These are phyloP conservation scores for Scylla paramamosain DNA, from an alignment of 1,140 invertebrate species.

Conservation along the genomic window DNA sequence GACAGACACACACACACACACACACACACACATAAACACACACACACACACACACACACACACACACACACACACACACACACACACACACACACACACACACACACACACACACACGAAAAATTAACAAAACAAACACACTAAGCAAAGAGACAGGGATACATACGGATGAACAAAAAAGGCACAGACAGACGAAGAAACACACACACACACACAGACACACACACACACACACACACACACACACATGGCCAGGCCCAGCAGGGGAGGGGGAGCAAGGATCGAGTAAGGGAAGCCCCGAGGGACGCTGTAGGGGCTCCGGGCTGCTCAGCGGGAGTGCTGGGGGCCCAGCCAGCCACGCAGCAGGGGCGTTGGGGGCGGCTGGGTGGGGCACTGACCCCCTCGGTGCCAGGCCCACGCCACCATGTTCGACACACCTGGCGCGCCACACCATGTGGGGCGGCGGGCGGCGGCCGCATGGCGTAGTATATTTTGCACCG, in stretches of 20 bases:
- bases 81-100: too few relatives aligned
- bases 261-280: background rate
- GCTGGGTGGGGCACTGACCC: conserved; percentile 62
- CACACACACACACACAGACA: conserved; percentile 27
- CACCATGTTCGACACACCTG: conserved; percentile 57
- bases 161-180: too few relatives aligned
- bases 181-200: background rate
- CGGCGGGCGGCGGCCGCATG: background rate
- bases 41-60: too few relatives aligned
- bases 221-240: conserved; percentile 53
- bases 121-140: too few relatives aligned
- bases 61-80: too few relatives aligned
- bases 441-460: background rate
- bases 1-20: conserved; percentile 2
- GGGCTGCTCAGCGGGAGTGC: conserved; percentile 34
- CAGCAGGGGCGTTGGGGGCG: conserved; percentile 54
- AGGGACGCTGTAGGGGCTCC: conserved; percentile 50
- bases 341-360: conserved; percentile 47
- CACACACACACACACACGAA: too few relatives aligned
- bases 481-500: background rate
- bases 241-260: conserved; percentile 16
- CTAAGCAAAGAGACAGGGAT: too few relatives aligned
- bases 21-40: too few relatives aligned
- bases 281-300: conserved; percentile 43
- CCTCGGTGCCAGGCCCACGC: conserved; percentile 62